Conservation (phyloP, 37 sponge, comb jelly and placozoan species). For the Trichoplax adhaerens region DNA sequence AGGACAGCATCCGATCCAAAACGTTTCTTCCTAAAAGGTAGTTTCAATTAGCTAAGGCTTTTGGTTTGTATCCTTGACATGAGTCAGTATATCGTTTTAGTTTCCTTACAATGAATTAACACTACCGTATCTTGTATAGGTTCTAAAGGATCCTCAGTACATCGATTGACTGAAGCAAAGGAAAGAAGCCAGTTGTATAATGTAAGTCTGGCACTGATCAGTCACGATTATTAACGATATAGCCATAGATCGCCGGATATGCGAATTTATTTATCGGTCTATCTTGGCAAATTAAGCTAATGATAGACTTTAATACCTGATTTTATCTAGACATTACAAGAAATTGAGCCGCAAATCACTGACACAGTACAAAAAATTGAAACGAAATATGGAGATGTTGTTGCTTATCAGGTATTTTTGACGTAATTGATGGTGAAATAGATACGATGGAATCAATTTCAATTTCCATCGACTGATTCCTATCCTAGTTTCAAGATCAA, state of each 20-base stretch:
- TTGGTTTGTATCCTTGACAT: too few relatives aligned
- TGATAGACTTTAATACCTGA: neutral
- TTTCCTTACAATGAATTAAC: neutral
- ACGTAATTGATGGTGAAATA: too few relatives aligned
- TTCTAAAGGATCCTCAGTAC: conserved; percentile 20
- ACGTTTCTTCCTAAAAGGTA: conserved; percentile 60
- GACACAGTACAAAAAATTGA: conserved; percentile 8
- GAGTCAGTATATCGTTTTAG: neutral
- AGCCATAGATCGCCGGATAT: too few relatives aligned
- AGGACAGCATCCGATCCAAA: conserved; percentile 57
- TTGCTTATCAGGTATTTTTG: conserved; percentile 33
- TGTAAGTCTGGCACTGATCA: conserved; percentile 14
- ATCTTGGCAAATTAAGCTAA: too few relatives aligned
- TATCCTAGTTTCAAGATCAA: neutral
- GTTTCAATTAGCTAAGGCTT: neutral
- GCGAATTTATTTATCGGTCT: too few relatives aligned
- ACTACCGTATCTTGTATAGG: conserved; percentile 8
- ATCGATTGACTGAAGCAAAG: conserved; percentile 55
- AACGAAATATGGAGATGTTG: conserved; percentile 17
- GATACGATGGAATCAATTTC: too few relatives aligned
- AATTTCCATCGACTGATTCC: too few relatives aligned
- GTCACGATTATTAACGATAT: neutral
- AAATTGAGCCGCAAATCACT: conserved; percentile 12
- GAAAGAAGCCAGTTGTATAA: conserved; percentile 31
- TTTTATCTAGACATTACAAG: conserved; percentile 25